Conservation (phyloP, 1,140 invertebrate species). For the Drosophila pruinosa region DNA sequence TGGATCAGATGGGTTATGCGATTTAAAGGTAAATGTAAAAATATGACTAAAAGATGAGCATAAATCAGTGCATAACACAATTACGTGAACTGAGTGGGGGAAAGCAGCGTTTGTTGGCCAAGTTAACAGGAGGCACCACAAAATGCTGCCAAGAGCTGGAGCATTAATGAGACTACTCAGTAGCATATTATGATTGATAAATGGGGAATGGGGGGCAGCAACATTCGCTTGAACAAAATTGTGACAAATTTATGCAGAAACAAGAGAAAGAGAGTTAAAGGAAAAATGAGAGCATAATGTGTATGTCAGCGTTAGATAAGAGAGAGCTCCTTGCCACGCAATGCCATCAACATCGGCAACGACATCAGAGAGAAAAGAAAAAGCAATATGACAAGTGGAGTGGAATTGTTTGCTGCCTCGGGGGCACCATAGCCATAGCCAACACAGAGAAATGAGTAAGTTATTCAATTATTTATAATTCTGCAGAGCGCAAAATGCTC, state of each 20-base stretch:
- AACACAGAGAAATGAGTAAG: constrained; percentile 64
- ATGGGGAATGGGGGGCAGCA: constrained; percentile 14
- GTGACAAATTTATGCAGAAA: constrained; percentile 62
- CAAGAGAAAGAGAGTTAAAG: neutral
- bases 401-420: neutral
- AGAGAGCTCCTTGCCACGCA: neutral
- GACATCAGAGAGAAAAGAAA: neutral
- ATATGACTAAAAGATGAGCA: constrained; percentile 75
- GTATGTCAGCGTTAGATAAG: constrained; percentile 71
- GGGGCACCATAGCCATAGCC: neutral
- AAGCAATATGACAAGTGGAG: neutral
- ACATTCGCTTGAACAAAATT: constrained; percentile 48
- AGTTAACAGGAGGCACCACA: constrained; percentile 1
- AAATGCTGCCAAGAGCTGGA: constrained; percentile 46
- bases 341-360: neutral
- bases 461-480: constrained; percentile 78
- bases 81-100: constrained; percentile 46
- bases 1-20: constrained; percentile 49
- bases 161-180: constrained; percentile 71
- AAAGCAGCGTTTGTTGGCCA: constrained; percentile 11
- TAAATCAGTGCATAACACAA: constrained; percentile 75
- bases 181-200: constrained; percentile 75
- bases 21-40: constrained; percentile 76
- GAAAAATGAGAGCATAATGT: constrained; percentile 40
- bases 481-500: constrained; percentile 54